A percentile compares a stretch with the other conserved stretches of the same genome.
These are phyloP conservation scores for Lophotis ruficrista DNA, from an alignment of 2,113 vertebrate genomes.

Conservation along the genomic window DNA sequence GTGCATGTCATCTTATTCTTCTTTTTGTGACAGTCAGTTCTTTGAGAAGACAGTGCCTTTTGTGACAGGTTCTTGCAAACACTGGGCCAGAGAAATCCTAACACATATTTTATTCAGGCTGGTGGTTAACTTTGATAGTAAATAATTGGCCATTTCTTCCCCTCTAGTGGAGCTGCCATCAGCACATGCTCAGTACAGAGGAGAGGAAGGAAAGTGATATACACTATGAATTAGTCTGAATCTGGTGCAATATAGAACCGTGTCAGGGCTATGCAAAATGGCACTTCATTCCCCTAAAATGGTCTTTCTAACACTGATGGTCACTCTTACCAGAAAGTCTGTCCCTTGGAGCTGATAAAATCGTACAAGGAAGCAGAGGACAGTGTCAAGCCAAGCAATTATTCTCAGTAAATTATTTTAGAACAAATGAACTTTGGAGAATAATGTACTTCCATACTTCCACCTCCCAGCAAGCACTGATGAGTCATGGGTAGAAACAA, in stretches of 20 bases:
- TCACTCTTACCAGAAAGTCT: background rate
- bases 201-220: background rate
- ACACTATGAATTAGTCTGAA: background rate
- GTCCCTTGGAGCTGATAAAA: background rate
- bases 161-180: background rate
- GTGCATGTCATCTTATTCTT: background rate
- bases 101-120: background rate
- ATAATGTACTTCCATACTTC: background rate
- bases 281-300: background rate
- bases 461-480: background rate
- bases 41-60: slow-evolving; percentile 12
- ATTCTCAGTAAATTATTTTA: background rate
- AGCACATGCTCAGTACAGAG: background rate
- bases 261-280: background rate
- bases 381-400: background rate
- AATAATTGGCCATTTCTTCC: background rate
- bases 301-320: background rate
- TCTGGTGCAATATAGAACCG: background rate
- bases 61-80: background rate
- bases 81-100: background rate
- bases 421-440: background rate
- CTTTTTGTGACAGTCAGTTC: background rate
- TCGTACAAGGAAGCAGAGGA: background rate
- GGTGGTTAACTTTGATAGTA: background rate
- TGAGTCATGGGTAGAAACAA: background rate